phyloP scores from a whole-genome alignment of 2,888 invertebrate species.

The Syritta pipiens region DNA sequence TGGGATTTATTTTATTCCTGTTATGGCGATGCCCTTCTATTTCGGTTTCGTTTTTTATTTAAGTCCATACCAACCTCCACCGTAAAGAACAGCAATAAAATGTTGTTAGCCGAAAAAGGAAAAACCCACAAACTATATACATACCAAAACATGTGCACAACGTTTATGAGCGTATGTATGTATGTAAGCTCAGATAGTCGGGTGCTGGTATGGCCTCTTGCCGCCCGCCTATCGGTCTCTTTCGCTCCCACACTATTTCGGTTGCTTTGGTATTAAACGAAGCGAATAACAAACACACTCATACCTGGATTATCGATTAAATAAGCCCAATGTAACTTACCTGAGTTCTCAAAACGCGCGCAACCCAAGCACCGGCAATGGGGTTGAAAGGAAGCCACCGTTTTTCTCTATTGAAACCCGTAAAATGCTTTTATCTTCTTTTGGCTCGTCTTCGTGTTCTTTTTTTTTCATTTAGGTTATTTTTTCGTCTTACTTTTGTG shows the following conservation, averaged over 20 bases:
- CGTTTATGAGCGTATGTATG: no score
- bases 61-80: no score
- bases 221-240: slow-evolving; percentile 20
- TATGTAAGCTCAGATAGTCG: no score
- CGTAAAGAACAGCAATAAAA: no score
- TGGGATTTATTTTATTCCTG: no score
- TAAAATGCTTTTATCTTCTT: slow-evolving; percentile 45
- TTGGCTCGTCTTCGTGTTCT: not conserved
- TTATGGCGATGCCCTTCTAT: no score
- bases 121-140: no score
- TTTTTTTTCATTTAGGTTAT: not conserved
- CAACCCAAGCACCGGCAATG: not conserved
- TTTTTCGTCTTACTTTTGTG: slow-evolving; percentile 13
- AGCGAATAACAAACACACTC: slow-evolving; percentile 47
- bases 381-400: slow-evolving; percentile 19
- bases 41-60: no score
- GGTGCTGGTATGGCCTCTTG: no score
- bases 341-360: slow-evolving; percentile 18
- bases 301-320: slow-evolving; percentile 68
- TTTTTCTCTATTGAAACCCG: slow-evolving; percentile 40
- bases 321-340: slow-evolving; percentile 61
- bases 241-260: slow-evolving; percentile 17
- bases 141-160: no score
- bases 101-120: no score
- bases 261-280: slow-evolving; percentile 42